A percentile compares a stretch with the other conserved stretches of the same genome.
Conservation (phyloP, 2,113 vertebrate genomes). For the Lynx canadensis region DNA sequence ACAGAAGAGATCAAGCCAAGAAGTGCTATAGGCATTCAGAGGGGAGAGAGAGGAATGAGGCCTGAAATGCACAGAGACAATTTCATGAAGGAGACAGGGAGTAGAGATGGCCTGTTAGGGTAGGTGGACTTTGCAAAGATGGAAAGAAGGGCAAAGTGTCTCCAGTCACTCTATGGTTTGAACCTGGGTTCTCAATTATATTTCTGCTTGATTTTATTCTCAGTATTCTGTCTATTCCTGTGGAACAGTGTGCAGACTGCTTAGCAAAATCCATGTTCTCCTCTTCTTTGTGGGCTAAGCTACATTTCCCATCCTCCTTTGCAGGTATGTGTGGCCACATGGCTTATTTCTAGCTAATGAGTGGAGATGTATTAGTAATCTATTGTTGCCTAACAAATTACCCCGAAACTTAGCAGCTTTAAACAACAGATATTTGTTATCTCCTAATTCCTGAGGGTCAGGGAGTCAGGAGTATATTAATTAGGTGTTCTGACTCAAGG, state of each 20-base stretch:
- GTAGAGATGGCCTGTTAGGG: background rate
- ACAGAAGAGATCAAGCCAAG: slow-evolving; percentile 40
- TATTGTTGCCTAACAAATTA: slow-evolving; percentile 11
- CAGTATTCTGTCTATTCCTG: background rate
- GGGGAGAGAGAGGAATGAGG: background rate
- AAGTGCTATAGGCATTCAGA: slow-evolving; percentile 6
- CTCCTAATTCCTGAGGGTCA: slow-evolving; percentile 46
- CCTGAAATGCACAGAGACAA: background rate
- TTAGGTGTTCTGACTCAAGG: background rate
- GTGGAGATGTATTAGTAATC: slow-evolving; percentile 1
- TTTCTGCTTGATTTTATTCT: slow-evolving; percentile 53
- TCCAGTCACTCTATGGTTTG: background rate
- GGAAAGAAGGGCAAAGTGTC: background rate
- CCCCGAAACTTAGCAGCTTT: background rate
- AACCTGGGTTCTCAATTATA: background rate
- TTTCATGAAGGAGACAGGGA: slow-evolving; percentile 3
- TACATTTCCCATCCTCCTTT: slow-evolving; percentile 9
- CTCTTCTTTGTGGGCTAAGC: slow-evolving; percentile 43
- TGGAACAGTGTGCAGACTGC: background rate
- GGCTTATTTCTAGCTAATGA: slow-evolving; percentile 29
- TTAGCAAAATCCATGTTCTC: slow-evolving; percentile 40
- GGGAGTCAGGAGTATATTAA: slow-evolving; percentile 11
- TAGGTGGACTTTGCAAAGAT: background rate
- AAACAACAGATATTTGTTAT: background rate
- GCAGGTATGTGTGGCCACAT: background rate